Evolutionary conservation across 2,113 vertebrate genomes (phyloP).

Genomic region (Boulengeromyrus knoepffleri): DNA sequence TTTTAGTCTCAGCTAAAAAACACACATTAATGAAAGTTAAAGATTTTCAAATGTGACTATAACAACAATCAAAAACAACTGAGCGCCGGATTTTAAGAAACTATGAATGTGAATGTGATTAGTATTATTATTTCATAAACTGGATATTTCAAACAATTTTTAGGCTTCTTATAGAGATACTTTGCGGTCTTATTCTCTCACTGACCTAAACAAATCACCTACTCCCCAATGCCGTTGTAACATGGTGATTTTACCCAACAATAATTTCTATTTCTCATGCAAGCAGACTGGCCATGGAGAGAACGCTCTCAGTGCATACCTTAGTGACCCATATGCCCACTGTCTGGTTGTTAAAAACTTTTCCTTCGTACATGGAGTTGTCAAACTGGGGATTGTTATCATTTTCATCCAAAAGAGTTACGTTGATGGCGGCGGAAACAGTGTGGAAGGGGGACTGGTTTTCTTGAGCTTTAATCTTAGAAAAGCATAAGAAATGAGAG

Average conservation of each 20-base stretch:
- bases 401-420: conserved; percentile 62
- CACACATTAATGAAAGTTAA: neutral
- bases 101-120: neutral
- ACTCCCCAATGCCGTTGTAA: neutral
- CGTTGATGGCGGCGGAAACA: conserved; percentile 28
- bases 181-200: neutral
- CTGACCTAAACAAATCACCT: neutral
- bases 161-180: neutral
- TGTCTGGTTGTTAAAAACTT: conserved; percentile 57
- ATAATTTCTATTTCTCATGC: neutral
- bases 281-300: neutral
- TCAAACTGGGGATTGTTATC: conserved; percentile 64
- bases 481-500: neutral
- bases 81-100: neutral
- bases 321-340: conserved; percentile 56
- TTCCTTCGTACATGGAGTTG: conserved; percentile 38
- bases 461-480: conserved; percentile 61
- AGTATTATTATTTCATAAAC: neutral
- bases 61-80: neutral
- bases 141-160: neutral
- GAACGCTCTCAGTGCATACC: conserved; percentile 40
- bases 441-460: neutral
- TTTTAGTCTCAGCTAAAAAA: neutral
- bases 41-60: neutral
- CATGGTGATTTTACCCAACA: neutral